phyloP scores from a whole-genome alignment of 2,888 invertebrate species.

The Limnephilus lunatus region DNA sequence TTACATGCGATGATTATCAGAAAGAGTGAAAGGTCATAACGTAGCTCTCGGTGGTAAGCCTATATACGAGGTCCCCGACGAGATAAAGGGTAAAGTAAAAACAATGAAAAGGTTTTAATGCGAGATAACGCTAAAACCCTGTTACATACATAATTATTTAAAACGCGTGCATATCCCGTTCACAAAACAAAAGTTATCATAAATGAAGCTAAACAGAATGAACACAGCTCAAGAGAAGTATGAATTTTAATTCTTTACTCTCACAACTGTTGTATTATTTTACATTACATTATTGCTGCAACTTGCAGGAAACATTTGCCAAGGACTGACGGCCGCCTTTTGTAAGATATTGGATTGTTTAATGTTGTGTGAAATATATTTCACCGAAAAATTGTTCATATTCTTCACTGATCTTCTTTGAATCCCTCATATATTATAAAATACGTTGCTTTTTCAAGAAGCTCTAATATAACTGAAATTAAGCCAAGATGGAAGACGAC shows the following conservation, averaged over 20 bases:
- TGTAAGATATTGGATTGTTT: conserved; percentile 25
- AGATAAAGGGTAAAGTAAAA: background rate
- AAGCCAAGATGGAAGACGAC: background rate
- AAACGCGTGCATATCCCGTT: background rate
- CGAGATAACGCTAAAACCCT: conserved; percentile 29
- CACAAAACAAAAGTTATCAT: background rate
- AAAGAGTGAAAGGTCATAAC: background rate
- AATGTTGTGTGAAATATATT: conserved; percentile 37
- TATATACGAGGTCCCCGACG: background rate
- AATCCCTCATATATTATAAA: background rate
- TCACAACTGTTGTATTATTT: background rate
- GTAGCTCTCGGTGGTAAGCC: background rate
- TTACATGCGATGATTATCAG: background rate
- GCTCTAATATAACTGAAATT: background rate
- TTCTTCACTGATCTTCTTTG: background rate
- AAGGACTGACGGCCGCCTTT: background rate
- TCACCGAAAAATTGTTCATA: background rate
- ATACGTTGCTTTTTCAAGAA: background rate
- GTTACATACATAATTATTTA: conserved; percentile 34
- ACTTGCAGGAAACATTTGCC: background rate
- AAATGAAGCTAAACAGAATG: background rate
- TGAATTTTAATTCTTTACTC: background rate
- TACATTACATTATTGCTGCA: background rate
- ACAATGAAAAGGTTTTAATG: conserved; percentile 34
- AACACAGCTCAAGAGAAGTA: background rate